Evolutionary conservation across 2,797 vertebrate species (phyloP).

Genomic region (Telmatherina bonti): DNA sequence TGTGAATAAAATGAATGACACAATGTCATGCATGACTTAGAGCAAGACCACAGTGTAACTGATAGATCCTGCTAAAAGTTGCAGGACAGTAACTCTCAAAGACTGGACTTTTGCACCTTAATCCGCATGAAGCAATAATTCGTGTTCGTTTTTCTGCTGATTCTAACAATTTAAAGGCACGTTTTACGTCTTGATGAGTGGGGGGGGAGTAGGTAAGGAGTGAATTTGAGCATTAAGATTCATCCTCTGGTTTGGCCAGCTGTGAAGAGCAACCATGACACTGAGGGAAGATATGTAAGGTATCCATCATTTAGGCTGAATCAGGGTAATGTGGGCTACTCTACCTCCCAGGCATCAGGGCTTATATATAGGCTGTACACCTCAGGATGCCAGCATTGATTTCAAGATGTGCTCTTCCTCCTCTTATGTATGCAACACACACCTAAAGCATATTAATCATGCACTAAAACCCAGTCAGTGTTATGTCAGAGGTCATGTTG

Average conservation of each 20-base stretch:
- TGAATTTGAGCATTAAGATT: constrained; percentile 34
- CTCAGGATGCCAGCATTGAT: constrained; percentile 37
- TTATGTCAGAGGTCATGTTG: constrained; percentile 26
- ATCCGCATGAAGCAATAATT: neutral
- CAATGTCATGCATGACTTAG: neutral
- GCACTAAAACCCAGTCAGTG: constrained; percentile 9
- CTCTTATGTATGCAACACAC: constrained; percentile 31
- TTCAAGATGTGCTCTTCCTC: constrained; percentile 19
- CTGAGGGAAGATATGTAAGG: constrained; percentile 46
- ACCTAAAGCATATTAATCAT: constrained; percentile 43
- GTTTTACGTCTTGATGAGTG: constrained; percentile 12
- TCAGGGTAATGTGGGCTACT: constrained; percentile 63
- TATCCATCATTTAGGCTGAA: constrained; percentile 69
- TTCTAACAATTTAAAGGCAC: constrained; percentile 1
- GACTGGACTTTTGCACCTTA: too few relatives aligned
- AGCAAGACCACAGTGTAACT: neutral
- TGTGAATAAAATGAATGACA: neutral
- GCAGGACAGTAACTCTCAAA: too few relatives aligned
- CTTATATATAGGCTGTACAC: constrained; percentile 59
- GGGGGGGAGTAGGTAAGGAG: constrained; percentile 28
- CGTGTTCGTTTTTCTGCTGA: too few relatives aligned
- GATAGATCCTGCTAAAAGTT: too few relatives aligned
- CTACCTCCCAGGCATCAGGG: constrained; percentile 48
- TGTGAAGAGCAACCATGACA: constrained; percentile 26
- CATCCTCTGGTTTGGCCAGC: constrained; percentile 23